Evolutionary conservation across 2,113 vertebrate genomes (phyloP), one percentile per base, ranked within the genome.

Genomic region (Brachyhypopomus occidentalis): DNA sequence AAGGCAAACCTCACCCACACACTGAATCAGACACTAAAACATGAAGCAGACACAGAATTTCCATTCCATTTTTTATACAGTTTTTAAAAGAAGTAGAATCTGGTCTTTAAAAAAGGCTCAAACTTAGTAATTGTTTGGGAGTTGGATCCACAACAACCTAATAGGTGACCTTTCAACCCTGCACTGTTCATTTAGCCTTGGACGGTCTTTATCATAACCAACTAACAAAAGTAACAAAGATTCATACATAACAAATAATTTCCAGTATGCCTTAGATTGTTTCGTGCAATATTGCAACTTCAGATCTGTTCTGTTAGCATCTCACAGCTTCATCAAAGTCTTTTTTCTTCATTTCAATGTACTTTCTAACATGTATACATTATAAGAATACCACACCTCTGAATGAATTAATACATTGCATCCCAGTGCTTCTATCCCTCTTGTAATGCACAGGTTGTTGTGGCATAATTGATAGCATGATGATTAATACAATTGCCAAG

Each of bases 1-100:
- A 48, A 70, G 52, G 52, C 55, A 41, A 55, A 69, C 74, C 70
- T 56, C n/a, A 77, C 30, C n/a, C 27, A 75, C 79, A 75, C 23
- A 17, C 14, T 70, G 30, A 75, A 70, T 69, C 34, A 69, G 62
- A 36, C 59, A 69, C 34, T 52, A 5, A 60, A 23, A 19, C 66
- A 79, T 36, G n/a, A 38, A 38, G 36, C 14, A 70, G 34, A 64
- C 55, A 79, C 73, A 71, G 20, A 48, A 22, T 20, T 5, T 23
- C 5, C 5, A 22, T 64, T 52, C 52, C 41, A 48, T 64, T n/a
- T n/a, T n/a, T n/a, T n/a, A n/a, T 77, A 36, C 63, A 20, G 16
- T 75, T 36, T 36, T 11, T 75, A 17, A 75, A 4, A 45, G 45
- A 60, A 63, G 60, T 66, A 16, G 45, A 41, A 70, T 70, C 66